A percentile compares a stretch with the other conserved stretches of the same genome.
Evolutionary conservation across 2,888 invertebrate species (phyloP).

Genomic region (Pheosia gnoma): DNA sequence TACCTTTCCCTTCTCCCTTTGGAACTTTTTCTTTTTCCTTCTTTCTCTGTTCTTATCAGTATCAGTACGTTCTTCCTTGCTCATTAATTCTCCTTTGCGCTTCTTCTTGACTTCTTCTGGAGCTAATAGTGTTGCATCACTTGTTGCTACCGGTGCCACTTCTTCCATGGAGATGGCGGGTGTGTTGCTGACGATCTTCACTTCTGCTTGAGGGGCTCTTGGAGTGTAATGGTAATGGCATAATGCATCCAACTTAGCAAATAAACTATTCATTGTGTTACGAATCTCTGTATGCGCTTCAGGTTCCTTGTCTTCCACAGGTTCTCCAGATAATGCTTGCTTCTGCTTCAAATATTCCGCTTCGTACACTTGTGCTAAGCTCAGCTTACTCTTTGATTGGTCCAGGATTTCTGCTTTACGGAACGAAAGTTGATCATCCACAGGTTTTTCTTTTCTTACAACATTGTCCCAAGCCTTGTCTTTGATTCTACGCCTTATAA

Average conservation of each 20-base stretch:
- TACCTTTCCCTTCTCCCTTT: constrained; percentile 80
- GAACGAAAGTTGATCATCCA: constrained; percentile 91
- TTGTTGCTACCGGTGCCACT: constrained; percentile 95
- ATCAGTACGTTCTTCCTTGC: constrained; percentile 90
- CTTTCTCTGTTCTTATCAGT: constrained; percentile 96
- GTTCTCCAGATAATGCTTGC: constrained; percentile 81
- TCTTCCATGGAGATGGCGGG: constrained; percentile 97
- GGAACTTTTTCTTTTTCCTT: constrained; percentile 92
- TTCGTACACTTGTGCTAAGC: constrained; percentile 97
- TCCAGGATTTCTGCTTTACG: constrained; percentile 95
- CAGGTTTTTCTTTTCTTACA: constrained; percentile 92
- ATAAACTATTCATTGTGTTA: constrained; percentile 89
- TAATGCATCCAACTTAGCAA: constrained; percentile 94
- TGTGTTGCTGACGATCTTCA: constrained; percentile 95
- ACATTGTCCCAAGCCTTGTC: constrained; percentile 98
- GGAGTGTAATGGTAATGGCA: constrained; percentile 98
- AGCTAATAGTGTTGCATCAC: constrained; percentile 93
- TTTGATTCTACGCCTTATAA: constrained; percentile 95
- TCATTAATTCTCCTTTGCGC: constrained; percentile 82
- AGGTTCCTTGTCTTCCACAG: constrained; percentile 86
- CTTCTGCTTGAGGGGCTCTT: constrained; percentile 91
- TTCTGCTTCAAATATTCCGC: constrained; percentile 90
- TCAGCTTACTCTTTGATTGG: constrained; percentile 97
- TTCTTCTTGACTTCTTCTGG: constrained; percentile 94
- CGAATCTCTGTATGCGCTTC: constrained; percentile 91